These are phyloP conservation scores for Dryobota labecula DNA, from an alignment of 2,888 invertebrate species.

Conservation along the genomic window DNA sequence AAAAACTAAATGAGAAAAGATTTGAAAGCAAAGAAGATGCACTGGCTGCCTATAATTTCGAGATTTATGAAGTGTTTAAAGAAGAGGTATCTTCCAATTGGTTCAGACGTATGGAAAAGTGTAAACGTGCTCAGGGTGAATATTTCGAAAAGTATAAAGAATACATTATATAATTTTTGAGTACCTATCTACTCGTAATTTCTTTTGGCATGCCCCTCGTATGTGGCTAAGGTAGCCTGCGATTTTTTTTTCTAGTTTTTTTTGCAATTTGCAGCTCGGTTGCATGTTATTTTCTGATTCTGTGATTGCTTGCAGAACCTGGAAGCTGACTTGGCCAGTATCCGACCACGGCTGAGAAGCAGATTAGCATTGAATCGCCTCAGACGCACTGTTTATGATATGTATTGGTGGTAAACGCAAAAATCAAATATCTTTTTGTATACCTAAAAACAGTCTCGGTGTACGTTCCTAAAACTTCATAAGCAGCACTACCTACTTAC, in stretches of 20 bases:
- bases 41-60: too few relatives aligned
- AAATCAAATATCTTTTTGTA: constrained; percentile 1
- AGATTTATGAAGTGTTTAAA: too few relatives aligned
- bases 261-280: neutral
- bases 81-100: too few relatives aligned
- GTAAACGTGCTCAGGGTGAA: too few relatives aligned
- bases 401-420: constrained; percentile 11
- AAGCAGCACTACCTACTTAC: too few relatives aligned
- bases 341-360: constrained; percentile 26
- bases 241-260: neutral
- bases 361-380: constrained; percentile 30
- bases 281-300: constrained; percentile 18
- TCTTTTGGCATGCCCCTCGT: too few relatives aligned
- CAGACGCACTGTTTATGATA: constrained; percentile 16
- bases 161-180: too few relatives aligned
- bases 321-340: constrained; percentile 34
- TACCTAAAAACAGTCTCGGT: neutral
- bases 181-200: too few relatives aligned
- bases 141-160: too few relatives aligned
- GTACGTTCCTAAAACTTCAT: neutral
- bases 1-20: too few relatives aligned
- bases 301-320: constrained; percentile 45
- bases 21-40: too few relatives aligned
- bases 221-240: neutral
- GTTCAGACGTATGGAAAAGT: too few relatives aligned